Evolutionary conservation across 2,797 vertebrate genomes (phyloP).

Genomic region (Eupleurogrammus muticus): DNA sequence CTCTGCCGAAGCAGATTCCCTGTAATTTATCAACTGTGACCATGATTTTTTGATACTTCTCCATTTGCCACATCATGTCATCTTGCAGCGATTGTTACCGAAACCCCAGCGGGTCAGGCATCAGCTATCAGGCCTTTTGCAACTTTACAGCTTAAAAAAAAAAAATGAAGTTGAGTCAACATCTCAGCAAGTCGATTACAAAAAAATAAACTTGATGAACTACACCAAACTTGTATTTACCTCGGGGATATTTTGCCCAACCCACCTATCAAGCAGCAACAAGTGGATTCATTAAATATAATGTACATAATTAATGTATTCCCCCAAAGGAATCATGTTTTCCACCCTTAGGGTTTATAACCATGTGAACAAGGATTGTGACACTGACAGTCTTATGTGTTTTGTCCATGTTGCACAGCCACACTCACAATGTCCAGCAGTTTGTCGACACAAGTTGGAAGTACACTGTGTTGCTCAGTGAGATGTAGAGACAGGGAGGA

Average conservation of each 20-base stretch:
- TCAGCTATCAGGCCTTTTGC: background rate
- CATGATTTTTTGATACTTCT: slow-evolving; percentile 18
- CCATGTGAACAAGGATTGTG: background rate
- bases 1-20: slow-evolving; percentile 19
- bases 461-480: slow-evolving; percentile 85
- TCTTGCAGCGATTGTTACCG: background rate
- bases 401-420: background rate
- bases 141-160: background rate
- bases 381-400: background rate
- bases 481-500: slow-evolving; percentile 83
- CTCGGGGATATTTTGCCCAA: slow-evolving; percentile 1
- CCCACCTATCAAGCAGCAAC: slow-evolving; percentile 14
- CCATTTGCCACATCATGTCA: background rate
- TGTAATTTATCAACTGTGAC: slow-evolving; percentile 1
- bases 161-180: background rate
- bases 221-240: slow-evolving; percentile 7
- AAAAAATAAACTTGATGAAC: background rate
- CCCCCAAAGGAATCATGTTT: slow-evolving; percentile 3
- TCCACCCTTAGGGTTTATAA: background rate
- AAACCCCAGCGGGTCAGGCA: background rate
- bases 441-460: slow-evolving; percentile 84
- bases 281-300: slow-evolving; percentile 23
- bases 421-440: slow-evolving; percentile 86
- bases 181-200: background rate
- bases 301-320: slow-evolving; percentile 2